Evolutionary conservation across 2,888 invertebrate genomes (phyloP).

Genomic region (Drosophila multiciliata): DNA sequence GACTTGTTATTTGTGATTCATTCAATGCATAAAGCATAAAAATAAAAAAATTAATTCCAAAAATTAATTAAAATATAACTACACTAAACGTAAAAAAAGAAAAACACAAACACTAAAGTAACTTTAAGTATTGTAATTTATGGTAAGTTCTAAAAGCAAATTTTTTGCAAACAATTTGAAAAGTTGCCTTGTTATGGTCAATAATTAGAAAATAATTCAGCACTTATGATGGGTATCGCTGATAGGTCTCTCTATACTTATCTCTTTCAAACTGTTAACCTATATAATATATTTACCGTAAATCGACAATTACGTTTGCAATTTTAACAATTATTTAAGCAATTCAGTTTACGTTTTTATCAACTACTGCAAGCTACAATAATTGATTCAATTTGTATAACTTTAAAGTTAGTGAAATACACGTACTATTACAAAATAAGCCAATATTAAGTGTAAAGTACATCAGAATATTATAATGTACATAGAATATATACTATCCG

Average conservation of each 20-base stretch:
- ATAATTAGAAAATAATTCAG: conserved; percentile 34
- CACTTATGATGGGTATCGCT: conserved; percentile 73
- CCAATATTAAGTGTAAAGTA: conserved; percentile 46
- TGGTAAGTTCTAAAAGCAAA: conserved; percentile 68
- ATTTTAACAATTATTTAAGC: conserved; percentile 79
- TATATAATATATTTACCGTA: conserved; percentile 23
- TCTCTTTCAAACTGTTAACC: conserved; percentile 14
- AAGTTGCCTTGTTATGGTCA: conserved; percentile 58
- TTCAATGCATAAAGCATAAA: conserved; percentile 52
- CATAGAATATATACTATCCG: conserved; percentile 49
- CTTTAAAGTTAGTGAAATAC: conserved; percentile 34
- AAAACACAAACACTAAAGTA: conserved; percentile 58
- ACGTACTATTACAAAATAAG: conserved; percentile 51
- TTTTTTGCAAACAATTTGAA: conserved; percentile 64
- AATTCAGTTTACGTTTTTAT: conserved; percentile 72
- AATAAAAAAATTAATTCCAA: conserved; percentile 15
- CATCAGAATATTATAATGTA: conserved; percentile 39
- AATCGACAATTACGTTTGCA: conserved; percentile 78
- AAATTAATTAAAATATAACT: conserved; percentile 41
- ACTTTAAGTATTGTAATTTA: conserved; percentile 66
- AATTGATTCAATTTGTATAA: conserved; percentile 73
- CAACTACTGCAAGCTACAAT: conserved; percentile 78
- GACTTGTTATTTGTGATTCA: conserved; percentile 71
- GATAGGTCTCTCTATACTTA: conserved; percentile 51
- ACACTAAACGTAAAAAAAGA: conserved; percentile 33